Base-by-base conservation (phyloP, 2,113 vertebrate genomes). In the Meriones unguiculatus region DNA sequence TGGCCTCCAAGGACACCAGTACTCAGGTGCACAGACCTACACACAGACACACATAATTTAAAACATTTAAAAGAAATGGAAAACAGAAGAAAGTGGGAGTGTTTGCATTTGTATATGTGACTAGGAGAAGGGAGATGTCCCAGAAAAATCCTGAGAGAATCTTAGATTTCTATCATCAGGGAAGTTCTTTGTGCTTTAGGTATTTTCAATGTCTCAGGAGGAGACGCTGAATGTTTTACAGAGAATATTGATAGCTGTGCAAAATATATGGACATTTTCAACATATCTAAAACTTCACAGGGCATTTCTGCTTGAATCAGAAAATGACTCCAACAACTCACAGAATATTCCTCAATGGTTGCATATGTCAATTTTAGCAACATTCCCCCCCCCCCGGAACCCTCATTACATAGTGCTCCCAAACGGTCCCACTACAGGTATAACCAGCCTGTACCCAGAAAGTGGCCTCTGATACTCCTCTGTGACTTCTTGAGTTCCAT, bases 351-450 rank as follows among this genome's bases (percentile, higher is more conserved):
- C n/a, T 54, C 4, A n/a, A 91, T 30, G 76, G 59, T 14, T 54
- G 93, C 64, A 50, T 80, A 78, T 86, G 89, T 96, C 81, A 81
- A 67, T 92, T 90, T 52, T 28, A 97, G 82, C 32, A 82, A n/a
- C 82, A 32, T 28, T 72, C 13, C n/a, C 38, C 57, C 5, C 73
- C 13, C 20, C 5, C 73, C 13, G 14, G 70, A 25, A 86, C 5
- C 18, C 4, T 90, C 24, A 64, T 25, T 30, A 57, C 35, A 62
- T 22, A 50, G 77, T 25, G 22, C 2, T 24, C 38, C 15, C 1
- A n/a, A 46, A 80, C n/a, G 25, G 89, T 52, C 13, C 35, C 25
- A 89, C n/a, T 25, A 80, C 22, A 57, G 62, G 87, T 30, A 78
- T 18, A 46, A n/a, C 24, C 14, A 32, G 35, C 72, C 12, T 75